Conservation (phyloP, 2,797 vertebrate genomes). For the Enteromius treurensis region DNA sequence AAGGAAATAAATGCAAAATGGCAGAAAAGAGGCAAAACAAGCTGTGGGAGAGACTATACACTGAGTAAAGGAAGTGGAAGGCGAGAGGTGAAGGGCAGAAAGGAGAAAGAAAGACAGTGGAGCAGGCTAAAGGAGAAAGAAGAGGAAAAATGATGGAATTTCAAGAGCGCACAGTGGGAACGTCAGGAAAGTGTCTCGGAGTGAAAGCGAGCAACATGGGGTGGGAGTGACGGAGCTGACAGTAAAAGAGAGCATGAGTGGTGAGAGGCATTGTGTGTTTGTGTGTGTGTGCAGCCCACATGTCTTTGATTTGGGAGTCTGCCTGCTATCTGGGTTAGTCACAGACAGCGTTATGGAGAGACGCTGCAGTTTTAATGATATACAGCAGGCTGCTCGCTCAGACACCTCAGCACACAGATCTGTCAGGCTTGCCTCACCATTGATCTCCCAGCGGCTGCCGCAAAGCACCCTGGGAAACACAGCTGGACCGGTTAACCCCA, state of each 20-base stretch:
- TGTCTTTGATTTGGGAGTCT: constrained; percentile 64
- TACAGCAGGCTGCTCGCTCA: constrained; percentile 65
- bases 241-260: constrained; percentile 29
- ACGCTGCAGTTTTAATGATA: constrained; percentile 65
- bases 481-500: constrained; percentile 57
- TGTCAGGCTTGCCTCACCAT: constrained; percentile 64
- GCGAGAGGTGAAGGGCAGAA: constrained; percentile 28
- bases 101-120: constrained; percentile 20
- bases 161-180: constrained; percentile 36
- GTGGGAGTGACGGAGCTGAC: constrained; percentile 46
- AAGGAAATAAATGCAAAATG: constrained; percentile 19
- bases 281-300: constrained; percentile 48
- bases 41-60: background rate
- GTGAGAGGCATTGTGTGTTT: constrained; percentile 16
- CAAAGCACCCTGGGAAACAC: constrained; percentile 65
- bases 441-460: constrained; percentile 60
- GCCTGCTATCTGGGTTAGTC: constrained; percentile 64
- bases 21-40: constrained; percentile 20
- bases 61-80: constrained; percentile 23
- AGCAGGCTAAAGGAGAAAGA: constrained; percentile 2
- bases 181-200: constrained; percentile 14
- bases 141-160: constrained; percentile 47
- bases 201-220: constrained; percentile 32
- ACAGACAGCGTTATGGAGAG: constrained; percentile 58
- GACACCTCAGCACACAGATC: constrained; percentile 65